Conservation (phyloP, 2,797 vertebrate genomes). For the Euphonia xanthogaster region DNA sequence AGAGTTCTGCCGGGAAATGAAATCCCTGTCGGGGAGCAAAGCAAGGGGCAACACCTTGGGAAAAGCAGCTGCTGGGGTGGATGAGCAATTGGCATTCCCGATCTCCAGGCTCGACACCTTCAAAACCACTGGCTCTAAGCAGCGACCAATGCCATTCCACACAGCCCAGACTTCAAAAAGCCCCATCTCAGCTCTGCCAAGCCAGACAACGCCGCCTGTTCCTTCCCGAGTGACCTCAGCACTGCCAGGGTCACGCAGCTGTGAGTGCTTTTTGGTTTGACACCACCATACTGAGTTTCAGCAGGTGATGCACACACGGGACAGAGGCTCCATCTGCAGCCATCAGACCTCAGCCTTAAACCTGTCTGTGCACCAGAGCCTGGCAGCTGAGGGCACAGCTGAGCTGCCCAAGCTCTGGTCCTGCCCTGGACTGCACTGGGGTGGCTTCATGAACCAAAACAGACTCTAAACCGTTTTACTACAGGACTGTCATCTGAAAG, state of each 20-base stretch:
- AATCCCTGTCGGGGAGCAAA: not conserved
- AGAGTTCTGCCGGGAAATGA: not conserved
- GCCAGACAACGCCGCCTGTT: accelerated
- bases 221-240: accelerated
- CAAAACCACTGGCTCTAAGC: not conserved
- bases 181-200: not conserved
- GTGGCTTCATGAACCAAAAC: accelerated
- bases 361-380: accelerated
- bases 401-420: not conserved
- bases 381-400: not conserved
- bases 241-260: accelerated
- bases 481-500: not conserved
- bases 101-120: not conserved
- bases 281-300: not conserved
- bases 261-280: accelerated
- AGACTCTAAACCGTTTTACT: not conserved
- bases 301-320: accelerated
- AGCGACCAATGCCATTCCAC: accelerated
- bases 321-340: not conserved
- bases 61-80: not conserved
- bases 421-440: accelerated
- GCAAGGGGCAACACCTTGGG: not conserved
- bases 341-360: accelerated
- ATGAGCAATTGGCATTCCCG: not conserved
- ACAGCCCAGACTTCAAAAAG: not conserved